Base-by-base conservation (phyloP, 1,140 invertebrate genomes). In the Scaptomyza montana region DNA sequence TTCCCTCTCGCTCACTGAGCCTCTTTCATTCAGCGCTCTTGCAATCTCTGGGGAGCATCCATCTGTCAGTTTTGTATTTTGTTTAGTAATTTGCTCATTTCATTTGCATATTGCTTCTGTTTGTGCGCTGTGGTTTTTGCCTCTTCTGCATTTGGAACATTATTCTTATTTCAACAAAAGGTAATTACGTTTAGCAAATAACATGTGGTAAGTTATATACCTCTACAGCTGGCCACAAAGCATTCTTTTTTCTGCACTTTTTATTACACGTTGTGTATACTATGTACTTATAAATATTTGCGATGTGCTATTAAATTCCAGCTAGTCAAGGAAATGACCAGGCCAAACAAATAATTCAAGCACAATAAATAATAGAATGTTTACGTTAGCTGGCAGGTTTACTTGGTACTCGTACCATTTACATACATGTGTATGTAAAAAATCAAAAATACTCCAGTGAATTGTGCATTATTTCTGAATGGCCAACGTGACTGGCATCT, bases 1-100 rank as follows among this genome's bases (percentile, higher is more conserved):
- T 57, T 45, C 8, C 51, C 10, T 47, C 41, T 39, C 47, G 21
- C 39, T 7, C 47, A 33, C n/a, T 10, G n/a, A 25, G 47, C 65
- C 66, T 78, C 49, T 62, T 36, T 50, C 39, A 71, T 77, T 84
- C 80, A 80, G 79, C 79, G 66, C 47, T 65, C 43, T 19, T 16
- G 19, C 41, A 10, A 56, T 68, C 65, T 69, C 71, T 63, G 33
- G 71, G 71, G 71, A 70, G 66, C 71, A 53, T 74, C 46, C 65
- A 69, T 69, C 65, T 74, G 77, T 67, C 63, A 67, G 8, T 72
- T 60, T 74, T 85, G 65, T 41, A 36, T 61, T 66, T 71, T 46
- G 64, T 61, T 72, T 62, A 43, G 57, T 55, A 50, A n/a, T 21
- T 49, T 54, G 45, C 59, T 54, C 49, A 54, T 68, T 78, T 74